phyloP scores from a whole-genome alignment of 2,113 vertebrate genomes.

The Rhipidura dahli region DNA sequence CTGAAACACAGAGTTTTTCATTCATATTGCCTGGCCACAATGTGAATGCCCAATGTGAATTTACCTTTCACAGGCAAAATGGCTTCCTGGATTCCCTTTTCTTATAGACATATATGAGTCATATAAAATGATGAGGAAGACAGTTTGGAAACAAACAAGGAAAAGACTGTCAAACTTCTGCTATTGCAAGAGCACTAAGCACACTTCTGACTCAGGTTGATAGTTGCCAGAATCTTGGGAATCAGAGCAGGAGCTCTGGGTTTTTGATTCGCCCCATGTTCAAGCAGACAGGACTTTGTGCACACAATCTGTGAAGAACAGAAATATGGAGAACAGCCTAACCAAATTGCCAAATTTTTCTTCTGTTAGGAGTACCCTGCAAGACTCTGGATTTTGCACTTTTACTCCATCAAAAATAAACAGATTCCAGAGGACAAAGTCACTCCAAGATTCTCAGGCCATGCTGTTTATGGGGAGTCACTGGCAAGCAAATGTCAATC shows the following conservation, averaged over 20 bases:
- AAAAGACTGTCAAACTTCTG: rapidly evolving
- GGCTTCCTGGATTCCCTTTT: background rate
- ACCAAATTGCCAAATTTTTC: rapidly evolving
- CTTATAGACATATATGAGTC: background rate
- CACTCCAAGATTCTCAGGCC: background rate
- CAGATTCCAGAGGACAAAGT: background rate
- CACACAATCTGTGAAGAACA: background rate
- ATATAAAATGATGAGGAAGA: background rate
- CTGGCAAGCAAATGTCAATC: background rate
- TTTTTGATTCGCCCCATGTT: background rate
- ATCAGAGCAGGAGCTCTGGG: background rate
- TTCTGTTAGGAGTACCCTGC: background rate
- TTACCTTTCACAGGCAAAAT: background rate
- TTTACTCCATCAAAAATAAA: background rate
- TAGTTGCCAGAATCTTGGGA: background rate
- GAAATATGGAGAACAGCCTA: background rate
- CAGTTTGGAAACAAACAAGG: background rate
- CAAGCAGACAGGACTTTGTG: background rate
- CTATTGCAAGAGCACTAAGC: background rate
- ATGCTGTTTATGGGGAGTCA: background rate
- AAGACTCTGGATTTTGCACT: background rate
- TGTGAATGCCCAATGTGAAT: rapidly evolving
- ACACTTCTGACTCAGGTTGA: background rate
- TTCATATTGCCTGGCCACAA: background rate
- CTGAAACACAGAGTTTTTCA: background rate